Conservation (phyloP, 2,113 vertebrate species). For the Neodon shergylaensis region DNA sequence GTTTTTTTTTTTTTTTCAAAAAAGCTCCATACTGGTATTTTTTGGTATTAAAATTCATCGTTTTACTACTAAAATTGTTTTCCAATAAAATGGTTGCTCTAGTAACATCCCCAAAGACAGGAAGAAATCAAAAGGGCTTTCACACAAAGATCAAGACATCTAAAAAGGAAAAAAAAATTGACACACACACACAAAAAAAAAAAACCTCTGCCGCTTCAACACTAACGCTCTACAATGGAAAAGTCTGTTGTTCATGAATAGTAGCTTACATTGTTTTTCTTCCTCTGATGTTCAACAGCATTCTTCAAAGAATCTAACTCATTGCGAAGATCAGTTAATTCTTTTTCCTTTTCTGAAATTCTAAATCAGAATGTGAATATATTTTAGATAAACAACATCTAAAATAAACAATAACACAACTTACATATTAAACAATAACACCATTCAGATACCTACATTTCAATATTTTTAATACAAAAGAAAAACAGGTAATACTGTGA, state of each 20-base stretch:
- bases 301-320: slow-evolving; percentile 91
- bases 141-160: slow-evolving; percentile 20
- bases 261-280: slow-evolving; percentile 97
- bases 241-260: slow-evolving; percentile 45
- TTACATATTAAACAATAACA: slow-evolving; percentile 39
- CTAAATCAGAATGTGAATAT: slow-evolving; percentile 82
- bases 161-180: background rate
- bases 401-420: slow-evolving; percentile 14
- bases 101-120: slow-evolving; percentile 4
- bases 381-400: slow-evolving; percentile 37
- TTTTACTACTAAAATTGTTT: slow-evolving; percentile 7
- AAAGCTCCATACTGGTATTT: background rate
- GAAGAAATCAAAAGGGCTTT: slow-evolving; percentile 1
- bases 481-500: slow-evolving; percentile 32
- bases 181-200: background rate
- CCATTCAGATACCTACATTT: background rate
- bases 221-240: background rate
- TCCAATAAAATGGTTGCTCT: slow-evolving; percentile 48
- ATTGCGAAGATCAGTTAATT: slow-evolving; percentile 86
- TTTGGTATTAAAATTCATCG: background rate
- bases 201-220: slow-evolving; percentile 1
- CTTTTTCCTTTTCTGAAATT: slow-evolving; percentile 91
- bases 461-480: slow-evolving; percentile 53
- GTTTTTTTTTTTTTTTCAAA: background rate
- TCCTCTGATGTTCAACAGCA: slow-evolving; percentile 94